phyloP scores from a whole-genome alignment of 2,113 vertebrate genomes.

The Protobothrops mucrosquamatus region DNA sequence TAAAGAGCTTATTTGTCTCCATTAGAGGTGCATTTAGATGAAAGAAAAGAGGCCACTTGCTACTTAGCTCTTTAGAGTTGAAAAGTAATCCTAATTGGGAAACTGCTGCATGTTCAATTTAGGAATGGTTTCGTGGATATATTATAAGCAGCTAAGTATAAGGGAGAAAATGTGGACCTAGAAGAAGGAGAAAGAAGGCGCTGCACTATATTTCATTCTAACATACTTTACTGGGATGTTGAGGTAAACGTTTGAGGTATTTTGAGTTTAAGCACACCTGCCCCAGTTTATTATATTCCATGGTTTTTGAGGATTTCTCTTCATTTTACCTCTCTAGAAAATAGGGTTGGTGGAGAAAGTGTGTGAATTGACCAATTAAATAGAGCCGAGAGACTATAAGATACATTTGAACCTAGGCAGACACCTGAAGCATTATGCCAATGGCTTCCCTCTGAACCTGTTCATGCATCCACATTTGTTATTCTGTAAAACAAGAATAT shows the following conservation, averaged over 20 bases:
- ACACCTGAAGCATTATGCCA: not conserved
- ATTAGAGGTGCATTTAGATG: not conserved
- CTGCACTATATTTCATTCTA: not conserved
- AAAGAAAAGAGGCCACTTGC: not conserved
- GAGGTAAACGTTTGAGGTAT: not conserved
- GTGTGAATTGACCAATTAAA: not conserved
- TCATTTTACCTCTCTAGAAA: not conserved
- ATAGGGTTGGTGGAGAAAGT: not conserved
- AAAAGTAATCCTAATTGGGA: not conserved
- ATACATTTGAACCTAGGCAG: not conserved
- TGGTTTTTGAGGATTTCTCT: not conserved
- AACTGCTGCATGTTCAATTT: not conserved
- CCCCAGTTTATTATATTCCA: not conserved
- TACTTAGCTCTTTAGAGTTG: not conserved
- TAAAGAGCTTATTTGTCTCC: not conserved
- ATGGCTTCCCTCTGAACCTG: not conserved
- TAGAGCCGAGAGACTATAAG: not conserved
- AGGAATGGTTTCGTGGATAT: not conserved
- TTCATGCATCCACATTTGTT: not conserved
- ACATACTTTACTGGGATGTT: not conserved
- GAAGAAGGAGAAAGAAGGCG: not conserved
- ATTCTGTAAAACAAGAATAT: not conserved
- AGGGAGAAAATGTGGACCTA: not conserved
- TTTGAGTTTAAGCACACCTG: not conserved
- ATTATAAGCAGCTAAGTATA: not conserved